phyloP scores from a whole-genome alignment of 1,140 invertebrate genomes.

The Spodoptera litura region DNA sequence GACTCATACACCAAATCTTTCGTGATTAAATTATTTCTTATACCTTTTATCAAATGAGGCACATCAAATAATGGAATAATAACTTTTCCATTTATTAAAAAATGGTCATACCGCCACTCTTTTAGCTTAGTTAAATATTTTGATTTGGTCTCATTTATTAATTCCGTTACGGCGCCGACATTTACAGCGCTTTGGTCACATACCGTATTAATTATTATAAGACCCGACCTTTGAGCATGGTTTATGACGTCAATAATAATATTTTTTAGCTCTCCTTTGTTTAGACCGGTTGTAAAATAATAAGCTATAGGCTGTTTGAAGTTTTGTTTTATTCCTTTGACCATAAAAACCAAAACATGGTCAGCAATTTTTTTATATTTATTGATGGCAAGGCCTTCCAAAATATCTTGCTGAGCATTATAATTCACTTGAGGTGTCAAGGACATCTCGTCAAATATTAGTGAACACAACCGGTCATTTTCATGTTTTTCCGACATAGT shows the following conservation, averaged over 20 bases:
- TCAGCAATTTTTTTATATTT: conserved; percentile 37
- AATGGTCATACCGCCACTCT: no score
- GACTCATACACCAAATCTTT: no score
- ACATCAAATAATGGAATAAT: no score
- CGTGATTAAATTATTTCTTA: no score
- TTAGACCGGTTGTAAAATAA: conserved; percentile 5
- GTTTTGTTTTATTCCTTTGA: conserved; percentile 26
- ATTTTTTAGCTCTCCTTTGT: background rate
- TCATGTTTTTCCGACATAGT: conserved; percentile 18
- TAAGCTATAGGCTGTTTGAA: background rate
- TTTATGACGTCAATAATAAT: background rate
- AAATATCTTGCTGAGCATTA: conserved; percentile 31
- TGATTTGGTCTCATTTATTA: no score
- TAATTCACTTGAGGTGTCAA: conserved; percentile 47
- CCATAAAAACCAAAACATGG: conserved; percentile 45
- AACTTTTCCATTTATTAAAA: no score
- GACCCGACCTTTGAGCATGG: no score
- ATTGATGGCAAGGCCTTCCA: conserved; percentile 44
- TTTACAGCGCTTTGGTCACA: no score
- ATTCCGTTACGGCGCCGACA: no score
- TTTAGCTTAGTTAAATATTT: no score
- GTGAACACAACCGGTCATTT: conserved; percentile 45
- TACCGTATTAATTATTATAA: no score
- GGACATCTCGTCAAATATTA: conserved; percentile 56
- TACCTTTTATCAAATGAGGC: no score